phyloP scores from a whole-genome alignment of 1,140 invertebrate genomes.

The Rhynchophorus ferrugineus region DNA sequence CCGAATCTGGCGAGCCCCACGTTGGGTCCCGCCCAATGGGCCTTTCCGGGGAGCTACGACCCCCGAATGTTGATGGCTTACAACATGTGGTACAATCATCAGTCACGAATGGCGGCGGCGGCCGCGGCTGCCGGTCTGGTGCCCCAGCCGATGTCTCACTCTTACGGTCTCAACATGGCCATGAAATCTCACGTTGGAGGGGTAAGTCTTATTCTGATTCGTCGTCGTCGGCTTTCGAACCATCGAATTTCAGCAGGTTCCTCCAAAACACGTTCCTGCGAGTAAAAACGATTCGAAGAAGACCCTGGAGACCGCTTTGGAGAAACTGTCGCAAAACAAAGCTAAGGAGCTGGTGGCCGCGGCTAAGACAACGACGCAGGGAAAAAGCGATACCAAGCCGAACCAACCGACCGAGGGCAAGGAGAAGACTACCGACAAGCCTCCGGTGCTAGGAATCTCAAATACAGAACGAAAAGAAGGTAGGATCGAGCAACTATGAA shows the following conservation, averaged over 20 bases:
- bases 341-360: slow-evolving; percentile 9
- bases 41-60: slow-evolving; percentile 40
- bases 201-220: too few species aligned
- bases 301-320: slow-evolving; percentile 35
- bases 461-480: too few species aligned
- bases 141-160: slow-evolving; percentile 11
- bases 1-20: slow-evolving; percentile 45
- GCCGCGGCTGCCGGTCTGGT: slow-evolving; percentile 19
- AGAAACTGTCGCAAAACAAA: slow-evolving; percentile 35
- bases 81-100: slow-evolving; percentile 29
- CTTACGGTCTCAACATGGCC: slow-evolving; percentile 17
- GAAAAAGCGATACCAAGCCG: too few species aligned
- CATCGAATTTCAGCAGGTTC: not conserved
- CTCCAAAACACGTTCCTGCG: not conserved
- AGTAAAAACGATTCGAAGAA: slow-evolving; percentile 28
- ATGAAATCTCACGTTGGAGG: not conserved
- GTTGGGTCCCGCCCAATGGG: slow-evolving; percentile 46
- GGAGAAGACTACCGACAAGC: too few species aligned
- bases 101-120: slow-evolving; percentile 29
- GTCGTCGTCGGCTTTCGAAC: not conserved
- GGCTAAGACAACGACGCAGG: not conserved
- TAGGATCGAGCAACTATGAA: too few species aligned
- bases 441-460: too few species aligned
- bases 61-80: slow-evolving; percentile 37
- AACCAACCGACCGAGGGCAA: too few species aligned